Conservation (phyloP, 2,888 invertebrate genomes). For the Caenorhabditis drosophilae region DNA sequence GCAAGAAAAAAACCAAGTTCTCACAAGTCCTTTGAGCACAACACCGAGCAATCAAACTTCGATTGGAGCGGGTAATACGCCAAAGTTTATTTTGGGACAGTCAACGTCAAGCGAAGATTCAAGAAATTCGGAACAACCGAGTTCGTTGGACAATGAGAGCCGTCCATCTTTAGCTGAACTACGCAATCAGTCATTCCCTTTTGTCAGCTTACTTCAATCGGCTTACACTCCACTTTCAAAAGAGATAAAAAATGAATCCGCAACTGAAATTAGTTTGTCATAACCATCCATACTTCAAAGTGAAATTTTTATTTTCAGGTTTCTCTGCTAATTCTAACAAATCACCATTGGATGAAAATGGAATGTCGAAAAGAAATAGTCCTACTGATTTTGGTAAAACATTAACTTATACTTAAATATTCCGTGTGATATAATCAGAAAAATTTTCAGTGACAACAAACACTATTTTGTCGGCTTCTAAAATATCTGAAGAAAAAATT, state of each 20-base stretch:
- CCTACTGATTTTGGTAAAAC: neutral
- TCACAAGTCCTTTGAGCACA: neutral
- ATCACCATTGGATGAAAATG: slow-evolving; percentile 1
- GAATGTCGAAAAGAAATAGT: neutral
- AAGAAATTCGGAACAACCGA: slow-evolving; percentile 15
- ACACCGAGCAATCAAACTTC: neutral
- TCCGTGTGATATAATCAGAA: too few species aligned
- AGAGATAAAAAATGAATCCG: neutral
- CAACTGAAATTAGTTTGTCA: too few species aligned
- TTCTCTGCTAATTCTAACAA: neutral
- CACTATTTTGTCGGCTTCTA: too few species aligned
- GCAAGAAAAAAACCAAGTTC: slow-evolving; percentile 9
- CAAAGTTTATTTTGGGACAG: slow-evolving; percentile 27
- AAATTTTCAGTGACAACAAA: too few species aligned
- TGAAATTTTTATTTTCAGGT: slow-evolving; percentile 5
- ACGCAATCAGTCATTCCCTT: slow-evolving; percentile 31
- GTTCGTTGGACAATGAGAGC: slow-evolving; percentile 20
- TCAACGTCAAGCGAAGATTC: slow-evolving; percentile 33
- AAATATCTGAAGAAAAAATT: slow-evolving; percentile 16
- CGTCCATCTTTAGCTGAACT: slow-evolving; percentile 20
- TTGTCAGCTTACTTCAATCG: slow-evolving; percentile 30
- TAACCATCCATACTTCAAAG: too few species aligned
- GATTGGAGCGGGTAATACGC: slow-evolving; percentile 16
- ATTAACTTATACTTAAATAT: too few species aligned
- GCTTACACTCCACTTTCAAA: slow-evolving; percentile 18